Percentiles rank a stretch among this genome's conserved stretches.
Evolutionary conservation across 2,888 invertebrate genomes (phyloP).

Genomic region (Euplexia lucipara): DNA sequence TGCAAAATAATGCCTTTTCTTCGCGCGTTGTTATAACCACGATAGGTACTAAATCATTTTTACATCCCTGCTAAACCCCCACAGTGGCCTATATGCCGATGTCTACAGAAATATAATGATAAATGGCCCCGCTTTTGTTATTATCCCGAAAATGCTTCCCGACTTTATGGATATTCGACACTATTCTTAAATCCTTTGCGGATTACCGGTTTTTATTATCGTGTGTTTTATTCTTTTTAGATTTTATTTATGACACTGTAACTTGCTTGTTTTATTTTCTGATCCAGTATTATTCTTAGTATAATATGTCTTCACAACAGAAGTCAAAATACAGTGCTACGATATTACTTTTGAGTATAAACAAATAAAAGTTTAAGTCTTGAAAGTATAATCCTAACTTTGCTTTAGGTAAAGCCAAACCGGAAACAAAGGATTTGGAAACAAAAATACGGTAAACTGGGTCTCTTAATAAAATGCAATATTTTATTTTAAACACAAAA

Average conservation of each 20-base stretch:
- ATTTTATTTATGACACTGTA: not conserved
- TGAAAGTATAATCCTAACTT: too few relatives aligned
- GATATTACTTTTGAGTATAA: not conserved
- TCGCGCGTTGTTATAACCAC: conserved; percentile 32
- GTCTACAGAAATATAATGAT: conserved; percentile 64
- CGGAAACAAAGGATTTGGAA: too few relatives aligned
- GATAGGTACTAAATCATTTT: conserved; percentile 65
- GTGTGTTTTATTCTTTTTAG: conserved; percentile 1
- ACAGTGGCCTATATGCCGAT: conserved; percentile 58
- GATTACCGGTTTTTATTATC: conserved; percentile 39
- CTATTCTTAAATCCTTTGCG: conserved; percentile 43
- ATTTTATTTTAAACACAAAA: too few relatives aligned
- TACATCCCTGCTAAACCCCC: conserved; percentile 61
- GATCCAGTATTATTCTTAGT: not conserved
- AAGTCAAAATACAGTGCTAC: not conserved
- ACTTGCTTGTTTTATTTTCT: not conserved
- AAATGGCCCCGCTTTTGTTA: conserved; percentile 60
- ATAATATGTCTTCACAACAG: too few relatives aligned
- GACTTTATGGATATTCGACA: conserved; percentile 54
- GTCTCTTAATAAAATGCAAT: too few relatives aligned
- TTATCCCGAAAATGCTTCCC: conserved; percentile 42
- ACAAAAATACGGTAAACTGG: too few relatives aligned
- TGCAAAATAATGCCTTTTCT: conserved; percentile 59
- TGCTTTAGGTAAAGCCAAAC: too few relatives aligned
- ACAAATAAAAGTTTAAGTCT: too few relatives aligned